Evolutionary conservation across 2,888 invertebrate species (phyloP), one percentile per base, ranked within the genome.

Genomic region (Trachelus troglodyta): DNA sequence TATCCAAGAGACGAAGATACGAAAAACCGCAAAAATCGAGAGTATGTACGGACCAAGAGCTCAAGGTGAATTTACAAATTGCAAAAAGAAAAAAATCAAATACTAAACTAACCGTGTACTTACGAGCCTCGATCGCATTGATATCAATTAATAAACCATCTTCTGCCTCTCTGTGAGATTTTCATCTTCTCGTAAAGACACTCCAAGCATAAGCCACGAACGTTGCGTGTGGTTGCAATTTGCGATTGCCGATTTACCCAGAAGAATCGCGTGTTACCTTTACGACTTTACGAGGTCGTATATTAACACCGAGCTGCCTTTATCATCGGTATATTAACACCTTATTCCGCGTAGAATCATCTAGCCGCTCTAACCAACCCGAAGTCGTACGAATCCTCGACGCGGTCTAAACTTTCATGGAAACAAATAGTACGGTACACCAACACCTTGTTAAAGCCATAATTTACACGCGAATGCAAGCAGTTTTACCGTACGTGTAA

Each of bases 301-400:
- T 81, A 81, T 85, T 82, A 83, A 81, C 80, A 79, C 76, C 75
- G 73, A 81, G 78, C 83, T 83, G 82, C 79, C 80, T 84, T 82
- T 83, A 83, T 83, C 81, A 83, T 83, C 82, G 77, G 75, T 75
- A 76, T 81, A 84, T 86, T 85, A 85, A 85, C 82, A 81, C 81
- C 79, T 77, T 56, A 9, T 56, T 23, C 9, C 56, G 0, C 56
- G 23, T 23, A 23, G 23, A 15, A 56, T 23, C 23, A 9, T 56
- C 56, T 2, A 56, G 56, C 3, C 9, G 23, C 6, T 23, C 56
- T 56, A 23, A 9, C 23, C 56, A 56, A 56, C 56, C 56, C 23
- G 23, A 23, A 23, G 23, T 56, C 40, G 6, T 56, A 23, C 0
- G 56, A 56, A 56, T 56, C 56, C 56, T 56, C 56, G 56, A 23